Conservation (phyloP, 2,113 vertebrate species). For the Castor canadensis region DNA sequence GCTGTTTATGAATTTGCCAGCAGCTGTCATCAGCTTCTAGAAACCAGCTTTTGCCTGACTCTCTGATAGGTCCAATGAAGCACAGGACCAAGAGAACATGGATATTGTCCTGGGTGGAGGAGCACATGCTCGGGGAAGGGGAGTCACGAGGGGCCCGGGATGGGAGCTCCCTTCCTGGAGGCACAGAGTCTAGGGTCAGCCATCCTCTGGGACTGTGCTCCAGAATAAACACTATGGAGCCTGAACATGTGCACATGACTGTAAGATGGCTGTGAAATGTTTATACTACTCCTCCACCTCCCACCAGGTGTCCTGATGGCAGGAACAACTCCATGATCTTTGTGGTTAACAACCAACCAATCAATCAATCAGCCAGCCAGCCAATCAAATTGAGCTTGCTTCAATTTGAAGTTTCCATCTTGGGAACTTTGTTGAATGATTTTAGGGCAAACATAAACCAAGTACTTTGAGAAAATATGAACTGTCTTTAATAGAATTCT, state of each 20-base stretch:
- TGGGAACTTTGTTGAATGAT: neutral
- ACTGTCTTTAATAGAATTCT: neutral
- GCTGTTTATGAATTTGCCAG: neutral
- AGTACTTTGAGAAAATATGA: neutral
- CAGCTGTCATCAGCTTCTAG: neutral
- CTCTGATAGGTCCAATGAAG: slow-evolving; percentile 51
- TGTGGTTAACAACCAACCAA: neutral
- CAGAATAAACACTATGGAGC: neutral
- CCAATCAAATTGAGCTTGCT: neutral
- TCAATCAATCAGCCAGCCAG: neutral
- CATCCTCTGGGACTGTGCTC: fast-evolving
- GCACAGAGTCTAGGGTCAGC: neutral
- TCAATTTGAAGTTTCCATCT: too few relatives aligned
- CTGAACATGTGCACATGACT: fast-evolving
- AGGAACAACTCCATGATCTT: neutral
- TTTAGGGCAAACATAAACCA: neutral
- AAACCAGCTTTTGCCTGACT: slow-evolving; percentile 26
- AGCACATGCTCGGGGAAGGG: neutral
- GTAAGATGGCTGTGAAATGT: neutral
- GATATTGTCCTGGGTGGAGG: neutral
- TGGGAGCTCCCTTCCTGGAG: neutral
- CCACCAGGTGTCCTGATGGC: too few relatives aligned
- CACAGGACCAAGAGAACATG: neutral
- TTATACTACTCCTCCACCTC: neutral
- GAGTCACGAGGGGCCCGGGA: neutral